A percentile compares a stretch with the other conserved stretches of the same genome.
phyloP scores from a whole-genome alignment of 92 coral and sea anemone genomes.

The Porites cylindrica region DNA sequence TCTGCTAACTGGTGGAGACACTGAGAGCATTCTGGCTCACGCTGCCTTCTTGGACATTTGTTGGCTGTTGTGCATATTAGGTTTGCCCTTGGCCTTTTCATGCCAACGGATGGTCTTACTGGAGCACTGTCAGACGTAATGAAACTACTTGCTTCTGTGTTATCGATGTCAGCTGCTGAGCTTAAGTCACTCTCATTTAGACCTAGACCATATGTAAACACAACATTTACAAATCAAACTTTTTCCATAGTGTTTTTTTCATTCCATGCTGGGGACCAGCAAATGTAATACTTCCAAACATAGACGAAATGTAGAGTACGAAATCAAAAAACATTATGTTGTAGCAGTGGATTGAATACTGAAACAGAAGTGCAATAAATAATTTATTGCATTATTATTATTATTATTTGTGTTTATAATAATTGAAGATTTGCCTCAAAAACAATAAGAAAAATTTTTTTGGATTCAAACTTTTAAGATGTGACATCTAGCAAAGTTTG shows the following conservation, averaged over 20 bases:
- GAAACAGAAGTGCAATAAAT: too few relatives aligned
- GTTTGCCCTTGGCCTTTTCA: constrained; percentile 49
- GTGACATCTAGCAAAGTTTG: too few relatives aligned
- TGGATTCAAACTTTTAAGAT: too few relatives aligned
- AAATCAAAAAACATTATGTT: too few relatives aligned
- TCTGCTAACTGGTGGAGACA: constrained; percentile 37
- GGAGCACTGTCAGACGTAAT: neutral
- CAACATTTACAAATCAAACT: neutral
- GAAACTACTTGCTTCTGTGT: constrained; percentile 28
- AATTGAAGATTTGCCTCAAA: too few relatives aligned
- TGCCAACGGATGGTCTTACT: constrained; percentile 38
- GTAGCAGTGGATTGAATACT: too few relatives aligned
- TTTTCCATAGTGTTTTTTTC: neutral
- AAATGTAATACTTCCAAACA: too few relatives aligned
- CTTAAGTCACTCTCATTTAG: constrained; percentile 46
- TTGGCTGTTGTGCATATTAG: constrained; percentile 16
- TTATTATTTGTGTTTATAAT: too few relatives aligned
- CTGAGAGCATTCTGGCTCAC: constrained; percentile 34
- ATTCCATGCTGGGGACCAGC: too few relatives aligned
- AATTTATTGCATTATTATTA: too few relatives aligned
- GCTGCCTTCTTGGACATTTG: constrained; percentile 47
- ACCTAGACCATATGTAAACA: constrained; percentile 27
- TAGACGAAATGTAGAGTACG: too few relatives aligned
- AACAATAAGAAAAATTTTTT: too few relatives aligned
- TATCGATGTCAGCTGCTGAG: constrained; percentile 41